Conservation (phyloP, 2,797 vertebrate genomes). For the Bryconaethiops microstoma region DNA sequence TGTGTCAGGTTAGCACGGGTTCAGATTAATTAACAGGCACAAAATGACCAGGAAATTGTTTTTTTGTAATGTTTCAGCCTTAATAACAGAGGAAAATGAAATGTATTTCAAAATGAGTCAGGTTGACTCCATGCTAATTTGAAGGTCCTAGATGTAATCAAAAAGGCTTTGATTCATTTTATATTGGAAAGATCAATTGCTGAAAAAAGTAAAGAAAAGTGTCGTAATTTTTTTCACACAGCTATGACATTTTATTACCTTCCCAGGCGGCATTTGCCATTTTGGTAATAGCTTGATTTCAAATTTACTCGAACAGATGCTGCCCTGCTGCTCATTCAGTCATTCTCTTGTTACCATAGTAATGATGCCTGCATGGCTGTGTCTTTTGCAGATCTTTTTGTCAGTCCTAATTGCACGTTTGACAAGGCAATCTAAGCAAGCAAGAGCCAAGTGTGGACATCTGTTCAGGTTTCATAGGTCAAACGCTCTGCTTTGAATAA, state of each 20-base stretch:
- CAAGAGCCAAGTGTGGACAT: constrained; percentile 20
- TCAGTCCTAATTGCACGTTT: constrained; percentile 49
- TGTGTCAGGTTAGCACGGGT: constrained; percentile 11
- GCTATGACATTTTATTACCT: constrained; percentile 55
- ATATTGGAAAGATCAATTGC: constrained; percentile 52
- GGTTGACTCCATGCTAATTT: constrained; percentile 25
- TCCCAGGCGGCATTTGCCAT: constrained; percentile 46
- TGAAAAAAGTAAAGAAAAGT: constrained; percentile 43
- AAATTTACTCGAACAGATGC: constrained; percentile 57
- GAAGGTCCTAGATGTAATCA: constrained; percentile 39
- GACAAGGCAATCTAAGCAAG: constrained; percentile 14
- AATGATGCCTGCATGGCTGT: constrained; percentile 16
- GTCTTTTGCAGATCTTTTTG: constrained; percentile 45
- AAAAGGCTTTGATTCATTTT: constrained; percentile 54
- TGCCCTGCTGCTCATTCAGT: constrained; percentile 37
- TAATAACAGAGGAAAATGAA: background rate
- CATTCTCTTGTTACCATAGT: constrained; percentile 53
- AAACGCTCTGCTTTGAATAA: constrained; percentile 28
- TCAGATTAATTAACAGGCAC: constrained; percentile 30
- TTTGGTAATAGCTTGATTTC: constrained; percentile 55
- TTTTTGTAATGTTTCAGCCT: constrained; percentile 31
- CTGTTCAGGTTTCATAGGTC: constrained; percentile 23
- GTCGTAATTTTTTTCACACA: constrained; percentile 38
- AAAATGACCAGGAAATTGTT: constrained; percentile 17
- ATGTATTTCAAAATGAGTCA: constrained; percentile 22